Conservation (phyloP, 2,888 invertebrate genomes). For the Linnaemya tessellans region DNA sequence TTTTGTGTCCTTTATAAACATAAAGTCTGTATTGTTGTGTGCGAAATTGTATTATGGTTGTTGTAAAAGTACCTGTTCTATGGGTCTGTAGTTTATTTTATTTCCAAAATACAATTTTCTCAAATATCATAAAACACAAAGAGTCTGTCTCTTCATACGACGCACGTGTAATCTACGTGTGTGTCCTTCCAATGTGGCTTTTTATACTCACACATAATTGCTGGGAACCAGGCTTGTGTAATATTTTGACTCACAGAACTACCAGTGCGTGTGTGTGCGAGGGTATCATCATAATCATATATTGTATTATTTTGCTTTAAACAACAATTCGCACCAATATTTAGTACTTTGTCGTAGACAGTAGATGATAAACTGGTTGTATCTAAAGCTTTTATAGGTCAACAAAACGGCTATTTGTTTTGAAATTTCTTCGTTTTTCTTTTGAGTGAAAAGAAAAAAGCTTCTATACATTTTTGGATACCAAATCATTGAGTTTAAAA, state of each 20-base stretch:
- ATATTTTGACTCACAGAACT: slow-evolving; percentile 1
- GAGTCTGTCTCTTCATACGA: slow-evolving; percentile 13
- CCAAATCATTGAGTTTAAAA: too few species aligned
- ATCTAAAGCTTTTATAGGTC: slow-evolving; percentile 46
- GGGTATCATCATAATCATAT: background rate
- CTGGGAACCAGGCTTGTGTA: background rate
- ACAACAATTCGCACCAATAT: slow-evolving; percentile 44
- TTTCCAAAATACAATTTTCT: slow-evolving; percentile 22
- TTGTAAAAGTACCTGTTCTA: slow-evolving; percentile 49
- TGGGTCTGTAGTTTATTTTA: slow-evolving; percentile 15
- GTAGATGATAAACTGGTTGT: slow-evolving; percentile 31
- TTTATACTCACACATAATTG: too few species aligned
- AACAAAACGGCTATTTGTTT: slow-evolving; percentile 37
- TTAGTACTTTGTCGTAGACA: slow-evolving; percentile 22
- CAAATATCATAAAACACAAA: background rate
- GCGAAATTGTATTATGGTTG: background rate
- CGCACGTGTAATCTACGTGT: slow-evolving; percentile 66
- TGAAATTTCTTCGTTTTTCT: background rate
- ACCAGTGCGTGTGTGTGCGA: background rate
- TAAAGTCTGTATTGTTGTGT: background rate
- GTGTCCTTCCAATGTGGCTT: slow-evolving; percentile 29
- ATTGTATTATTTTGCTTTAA: slow-evolving; percentile 43
- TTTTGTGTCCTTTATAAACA: slow-evolving; percentile 15
- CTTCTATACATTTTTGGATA: too few species aligned
- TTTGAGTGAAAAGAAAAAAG: slow-evolving; percentile 32